Percentiles rank a stretch among this genome's conserved stretches.
phyloP scores from a whole-genome alignment of 2,797 vertebrate genomes.

The Helostoma temminkii region DNA sequence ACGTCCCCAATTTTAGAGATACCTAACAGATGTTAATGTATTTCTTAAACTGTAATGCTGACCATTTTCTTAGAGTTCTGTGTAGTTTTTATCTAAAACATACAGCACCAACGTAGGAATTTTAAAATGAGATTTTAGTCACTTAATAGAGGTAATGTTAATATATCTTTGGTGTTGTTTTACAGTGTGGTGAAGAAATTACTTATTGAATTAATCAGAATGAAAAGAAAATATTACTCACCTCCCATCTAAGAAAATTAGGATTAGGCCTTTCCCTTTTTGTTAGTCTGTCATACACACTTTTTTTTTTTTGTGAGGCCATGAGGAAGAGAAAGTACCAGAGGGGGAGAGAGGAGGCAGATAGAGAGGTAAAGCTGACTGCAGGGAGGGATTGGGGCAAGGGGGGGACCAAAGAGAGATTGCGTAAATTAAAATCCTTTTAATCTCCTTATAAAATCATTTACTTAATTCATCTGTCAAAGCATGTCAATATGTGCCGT shows the following conservation, averaged over 20 bases:
- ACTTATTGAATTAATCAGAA: constrained; percentile 7
- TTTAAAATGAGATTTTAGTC: too few relatives aligned
- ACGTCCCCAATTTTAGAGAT: background rate
- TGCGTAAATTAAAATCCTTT: constrained; percentile 89
- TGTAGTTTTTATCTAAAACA: background rate
- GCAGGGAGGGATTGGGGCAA: constrained; percentile 75
- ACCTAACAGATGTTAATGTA: background rate
- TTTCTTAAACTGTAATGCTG: constrained; percentile 17
- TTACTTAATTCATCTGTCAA: constrained; percentile 91
- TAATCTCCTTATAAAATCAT: constrained; percentile 92
- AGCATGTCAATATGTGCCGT: constrained; percentile 86
- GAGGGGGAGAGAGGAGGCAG: constrained; percentile 41
- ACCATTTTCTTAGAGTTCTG: background rate
- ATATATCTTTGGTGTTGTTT: background rate
- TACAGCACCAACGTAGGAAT: background rate
- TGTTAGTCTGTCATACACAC: constrained; percentile 9
- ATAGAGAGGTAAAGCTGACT: constrained; percentile 69
- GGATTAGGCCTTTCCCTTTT: constrained; percentile 28
- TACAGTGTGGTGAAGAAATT: background rate
- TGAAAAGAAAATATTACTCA: constrained; percentile 1
- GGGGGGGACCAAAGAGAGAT: constrained; percentile 81
- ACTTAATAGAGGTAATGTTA: background rate
- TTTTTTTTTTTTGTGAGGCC: constrained; percentile 54
- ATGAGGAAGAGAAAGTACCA: constrained; percentile 49
- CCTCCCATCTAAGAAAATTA: background rate